Percentiles rank a stretch among this genome's conserved stretches.
phyloP scores from a whole-genome alignment of 2,797 vertebrate genomes.

The Hippoglossus hippoglossus region DNA sequence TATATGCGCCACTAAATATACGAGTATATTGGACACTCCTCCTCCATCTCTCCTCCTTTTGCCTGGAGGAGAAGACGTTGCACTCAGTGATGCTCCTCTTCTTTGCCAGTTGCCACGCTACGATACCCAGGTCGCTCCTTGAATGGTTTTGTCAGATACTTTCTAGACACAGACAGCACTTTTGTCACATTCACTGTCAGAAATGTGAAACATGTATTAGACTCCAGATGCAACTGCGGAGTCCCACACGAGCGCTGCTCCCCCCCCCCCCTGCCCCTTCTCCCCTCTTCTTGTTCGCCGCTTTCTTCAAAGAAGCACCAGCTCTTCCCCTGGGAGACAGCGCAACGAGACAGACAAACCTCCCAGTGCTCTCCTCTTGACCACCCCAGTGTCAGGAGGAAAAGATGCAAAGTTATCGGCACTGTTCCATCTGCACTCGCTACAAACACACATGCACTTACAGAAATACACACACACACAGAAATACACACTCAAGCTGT shows the following conservation, averaged over 20 bases:
- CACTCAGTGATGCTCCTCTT: constrained; percentile 14
- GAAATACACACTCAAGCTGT: constrained; percentile 11
- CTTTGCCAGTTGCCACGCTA: constrained; percentile 1
- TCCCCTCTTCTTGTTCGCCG: constrained; percentile 43
- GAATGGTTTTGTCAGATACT: constrained; percentile 59
- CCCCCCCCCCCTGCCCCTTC: constrained; percentile 51
- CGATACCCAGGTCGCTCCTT: constrained; percentile 49
- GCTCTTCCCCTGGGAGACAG: constrained; percentile 39
- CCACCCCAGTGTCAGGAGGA: constrained; percentile 43
- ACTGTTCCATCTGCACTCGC: neutral
- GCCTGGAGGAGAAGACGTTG: neutral
- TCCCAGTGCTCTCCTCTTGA: constrained; percentile 54
- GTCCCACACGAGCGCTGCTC: constrained; percentile 55
- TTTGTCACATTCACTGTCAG: constrained; percentile 75
- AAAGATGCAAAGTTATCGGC: constrained; percentile 9
- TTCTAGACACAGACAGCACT: constrained; percentile 62
- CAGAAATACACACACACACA: neutral
- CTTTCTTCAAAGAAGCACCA: constrained; percentile 69
- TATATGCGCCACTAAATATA: neutral
- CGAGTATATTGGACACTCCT: neutral
- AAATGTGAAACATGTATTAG: constrained; percentile 74
- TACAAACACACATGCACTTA: neutral
- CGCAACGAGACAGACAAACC: constrained; percentile 41
- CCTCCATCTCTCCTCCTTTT: constrained; percentile 15
- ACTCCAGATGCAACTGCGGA: constrained; percentile 69